These are phyloP conservation scores for Lagopus leucura DNA, from an alignment of 2,113 vertebrate species.

Conservation along the genomic window DNA sequence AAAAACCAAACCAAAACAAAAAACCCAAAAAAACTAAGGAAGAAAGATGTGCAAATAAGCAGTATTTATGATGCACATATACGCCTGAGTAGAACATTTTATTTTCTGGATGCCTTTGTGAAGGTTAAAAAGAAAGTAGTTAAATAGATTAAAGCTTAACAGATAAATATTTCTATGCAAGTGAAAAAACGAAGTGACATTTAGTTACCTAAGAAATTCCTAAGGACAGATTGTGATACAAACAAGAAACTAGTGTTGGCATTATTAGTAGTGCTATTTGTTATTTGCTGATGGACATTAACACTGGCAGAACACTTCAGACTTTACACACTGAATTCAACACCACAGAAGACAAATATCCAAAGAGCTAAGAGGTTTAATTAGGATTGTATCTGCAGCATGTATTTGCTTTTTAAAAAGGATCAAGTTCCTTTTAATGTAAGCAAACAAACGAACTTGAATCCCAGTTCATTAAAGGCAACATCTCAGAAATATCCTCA, in stretches of 20 bases:
- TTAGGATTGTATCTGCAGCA: background rate
- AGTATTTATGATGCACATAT: background rate
- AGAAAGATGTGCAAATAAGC: background rate
- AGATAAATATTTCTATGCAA: background rate
- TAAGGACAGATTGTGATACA: background rate
- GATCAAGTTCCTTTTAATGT: background rate
- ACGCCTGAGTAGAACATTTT: background rate
- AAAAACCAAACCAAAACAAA: background rate
- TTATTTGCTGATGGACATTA: constrained; percentile 5
- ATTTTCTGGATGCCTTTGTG: background rate
- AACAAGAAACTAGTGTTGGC: background rate
- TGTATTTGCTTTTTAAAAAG: background rate
- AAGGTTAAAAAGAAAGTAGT: background rate
- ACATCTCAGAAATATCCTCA: background rate
- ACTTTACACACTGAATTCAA: background rate
- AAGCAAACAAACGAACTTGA: background rate
- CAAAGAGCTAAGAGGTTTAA: background rate
- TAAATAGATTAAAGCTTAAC: background rate
- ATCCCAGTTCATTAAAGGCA: background rate
- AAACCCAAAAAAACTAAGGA: background rate
- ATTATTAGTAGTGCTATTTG: background rate
- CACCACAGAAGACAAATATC: background rate
- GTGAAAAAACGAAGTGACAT: background rate
- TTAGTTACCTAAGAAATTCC: background rate
- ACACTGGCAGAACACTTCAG: background rate